phyloP scores from a whole-genome alignment of 1,140 invertebrate species.

The Zaprionus davidi region DNA sequence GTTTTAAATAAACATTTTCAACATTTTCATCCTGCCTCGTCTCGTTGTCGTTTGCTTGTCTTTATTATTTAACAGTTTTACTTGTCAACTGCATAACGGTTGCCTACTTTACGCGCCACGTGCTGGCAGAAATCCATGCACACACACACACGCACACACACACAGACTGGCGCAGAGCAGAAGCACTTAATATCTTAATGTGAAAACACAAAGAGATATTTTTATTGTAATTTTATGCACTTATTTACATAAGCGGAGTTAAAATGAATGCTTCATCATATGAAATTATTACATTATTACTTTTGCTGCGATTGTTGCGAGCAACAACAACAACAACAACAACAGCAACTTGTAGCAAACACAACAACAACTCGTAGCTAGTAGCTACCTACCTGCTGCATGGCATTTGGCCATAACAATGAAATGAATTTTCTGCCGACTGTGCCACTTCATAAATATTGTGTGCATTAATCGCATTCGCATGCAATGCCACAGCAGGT shows the following conservation, averaged over 20 bases:
- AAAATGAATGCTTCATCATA: conserved; percentile 74
- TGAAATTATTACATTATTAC: conserved; percentile 78
- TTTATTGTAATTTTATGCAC: conserved; percentile 78
- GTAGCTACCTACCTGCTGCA: conserved; percentile 5
- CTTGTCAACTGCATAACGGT: conserved; percentile 29
- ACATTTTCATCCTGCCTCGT: not conserved
- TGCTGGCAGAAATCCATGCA: conserved; percentile 5
- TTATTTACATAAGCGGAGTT: conserved; percentile 79
- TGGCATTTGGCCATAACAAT: conserved; percentile 62
- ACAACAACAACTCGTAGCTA: conserved; percentile 1
- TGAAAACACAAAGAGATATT: conserved; percentile 33
- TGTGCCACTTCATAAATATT: conserved; percentile 74
- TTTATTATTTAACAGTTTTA: conserved; percentile 53
- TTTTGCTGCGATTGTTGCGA: conserved; percentile 42
- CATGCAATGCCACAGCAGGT: not conserved
- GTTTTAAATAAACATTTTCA: conserved; percentile 28
- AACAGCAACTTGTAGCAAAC: not conserved
- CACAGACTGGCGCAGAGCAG: not conserved
- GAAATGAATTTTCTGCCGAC: conserved; percentile 9
- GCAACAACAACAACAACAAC: conserved; percentile 17
- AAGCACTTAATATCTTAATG: conserved; percentile 73
- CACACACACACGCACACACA: not conserved
- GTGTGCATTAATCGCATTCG: conserved; percentile 48
- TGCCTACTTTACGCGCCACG: conserved; percentile 22
- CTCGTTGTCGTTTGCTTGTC: conserved; percentile 8